These are phyloP conservation scores for Carcina quercana DNA, from an alignment of 2,888 invertebrate genomes.

Conservation along the genomic window DNA sequence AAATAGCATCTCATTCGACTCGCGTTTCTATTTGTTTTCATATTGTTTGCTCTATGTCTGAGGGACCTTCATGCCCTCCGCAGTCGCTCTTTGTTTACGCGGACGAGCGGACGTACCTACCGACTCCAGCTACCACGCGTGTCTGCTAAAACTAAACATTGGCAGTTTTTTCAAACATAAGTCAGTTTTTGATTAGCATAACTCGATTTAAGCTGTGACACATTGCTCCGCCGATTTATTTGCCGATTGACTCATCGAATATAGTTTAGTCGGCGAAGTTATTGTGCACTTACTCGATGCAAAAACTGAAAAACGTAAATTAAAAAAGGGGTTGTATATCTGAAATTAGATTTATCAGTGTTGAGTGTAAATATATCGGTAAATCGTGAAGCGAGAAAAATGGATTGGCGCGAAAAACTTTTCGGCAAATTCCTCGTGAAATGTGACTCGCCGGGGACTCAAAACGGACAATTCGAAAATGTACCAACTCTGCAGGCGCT, in stretches of 20 bases:
- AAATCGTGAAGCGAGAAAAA: conserved; percentile 27
- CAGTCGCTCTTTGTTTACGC: conserved; percentile 59
- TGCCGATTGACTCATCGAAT: too few species aligned
- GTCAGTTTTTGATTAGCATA: too few species aligned
- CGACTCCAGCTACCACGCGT: conserved; percentile 29
- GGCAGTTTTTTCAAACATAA: too few species aligned
- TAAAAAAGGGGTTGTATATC: too few species aligned
- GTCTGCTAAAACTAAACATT: too few species aligned
- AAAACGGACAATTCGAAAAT: conserved; percentile 61
- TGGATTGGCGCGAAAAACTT: conserved; percentile 77
- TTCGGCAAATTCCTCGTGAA: conserved; percentile 73
- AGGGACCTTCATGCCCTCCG: conserved; percentile 39
- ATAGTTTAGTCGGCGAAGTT: too few species aligned
- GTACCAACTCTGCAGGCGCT: conserved; percentile 60
- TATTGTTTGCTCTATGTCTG: conserved; percentile 50
- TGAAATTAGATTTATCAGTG: neutral
- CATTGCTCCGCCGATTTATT: too few species aligned
- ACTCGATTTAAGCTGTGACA: too few species aligned
- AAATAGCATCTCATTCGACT: too few species aligned
- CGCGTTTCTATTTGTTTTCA: conserved; percentile 41
- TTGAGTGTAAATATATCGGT: too few species aligned
- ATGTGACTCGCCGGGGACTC: conserved; percentile 56
- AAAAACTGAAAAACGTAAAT: too few species aligned
- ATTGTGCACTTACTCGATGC: too few species aligned
- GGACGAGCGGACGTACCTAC: conserved; percentile 52